Conservation (phyloP, 2,888 invertebrate genomes). For the Eristalis intricaria region DNA sequence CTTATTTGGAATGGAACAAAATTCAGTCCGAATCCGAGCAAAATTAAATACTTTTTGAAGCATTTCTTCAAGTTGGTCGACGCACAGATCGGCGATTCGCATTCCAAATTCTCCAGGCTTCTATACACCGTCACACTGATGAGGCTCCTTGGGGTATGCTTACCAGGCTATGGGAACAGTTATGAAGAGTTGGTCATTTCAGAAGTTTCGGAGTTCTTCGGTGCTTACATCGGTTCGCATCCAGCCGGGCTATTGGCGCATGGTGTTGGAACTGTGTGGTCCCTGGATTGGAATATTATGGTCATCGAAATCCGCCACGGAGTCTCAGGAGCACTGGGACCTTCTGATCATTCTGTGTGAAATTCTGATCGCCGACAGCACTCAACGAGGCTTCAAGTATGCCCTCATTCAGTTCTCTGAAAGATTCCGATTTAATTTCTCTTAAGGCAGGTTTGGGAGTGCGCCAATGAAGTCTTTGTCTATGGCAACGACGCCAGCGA, state of each 20-base stretch:
- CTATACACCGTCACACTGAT: slow-evolving; percentile 76
- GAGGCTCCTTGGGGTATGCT: slow-evolving; percentile 75
- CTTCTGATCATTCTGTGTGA: slow-evolving; percentile 75
- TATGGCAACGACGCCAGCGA: slow-evolving; percentile 74
- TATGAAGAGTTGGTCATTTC: background rate
- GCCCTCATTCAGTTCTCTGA: slow-evolving; percentile 1
- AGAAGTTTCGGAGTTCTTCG: slow-evolving; percentile 75
- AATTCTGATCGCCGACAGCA: slow-evolving; percentile 74
- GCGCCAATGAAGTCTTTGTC: slow-evolving; percentile 74
- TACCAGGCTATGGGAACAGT: background rate
- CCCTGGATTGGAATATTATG: slow-evolving; percentile 75
- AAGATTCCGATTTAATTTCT: background rate
- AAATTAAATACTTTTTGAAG: slow-evolving; percentile 74
- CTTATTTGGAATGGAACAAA: slow-evolving; percentile 73
- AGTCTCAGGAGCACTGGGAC: slow-evolving; percentile 73
- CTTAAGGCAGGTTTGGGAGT: slow-evolving; percentile 74
- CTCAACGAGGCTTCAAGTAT: slow-evolving; percentile 74
- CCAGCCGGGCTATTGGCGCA: slow-evolving; percentile 73
- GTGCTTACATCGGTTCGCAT: slow-evolving; percentile 67
- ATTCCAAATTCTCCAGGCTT: slow-evolving; percentile 73
- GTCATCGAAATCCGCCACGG: slow-evolving; percentile 64
- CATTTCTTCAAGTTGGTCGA: slow-evolving; percentile 75
- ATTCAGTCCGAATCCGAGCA: slow-evolving; percentile 67
- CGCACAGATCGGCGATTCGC: slow-evolving; percentile 62
- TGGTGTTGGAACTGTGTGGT: slow-evolving; percentile 74